Conservation (phyloP, 2,797 vertebrate genomes). For the Erithacus rubecula region DNA sequence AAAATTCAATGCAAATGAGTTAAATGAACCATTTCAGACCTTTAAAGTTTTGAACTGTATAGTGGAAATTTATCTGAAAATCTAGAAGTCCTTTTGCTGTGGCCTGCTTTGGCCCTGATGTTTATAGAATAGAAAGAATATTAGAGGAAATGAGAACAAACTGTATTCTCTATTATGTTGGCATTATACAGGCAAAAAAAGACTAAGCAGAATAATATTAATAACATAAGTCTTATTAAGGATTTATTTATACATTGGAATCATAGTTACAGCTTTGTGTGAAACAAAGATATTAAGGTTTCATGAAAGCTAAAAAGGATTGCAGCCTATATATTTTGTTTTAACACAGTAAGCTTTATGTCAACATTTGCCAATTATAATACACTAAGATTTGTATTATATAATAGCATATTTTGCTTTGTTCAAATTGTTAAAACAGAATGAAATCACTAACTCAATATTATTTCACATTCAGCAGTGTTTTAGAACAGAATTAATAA, state of each 20-base stretch:
- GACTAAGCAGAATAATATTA: background rate
- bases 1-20: background rate
- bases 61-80: background rate
- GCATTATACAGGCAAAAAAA: background rate
- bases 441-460: background rate
- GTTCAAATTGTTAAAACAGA: background rate
- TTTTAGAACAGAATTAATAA: background rate
- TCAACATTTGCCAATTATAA: background rate
- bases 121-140: background rate
- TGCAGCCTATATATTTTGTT: background rate
- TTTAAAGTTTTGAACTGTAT: background rate
- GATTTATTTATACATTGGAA: background rate
- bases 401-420: background rate
- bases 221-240: background rate
- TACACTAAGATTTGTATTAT: background rate
- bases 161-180: background rate
- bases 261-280: background rate
- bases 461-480: background rate
- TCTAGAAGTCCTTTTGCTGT: background rate
- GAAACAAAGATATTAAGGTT: background rate
- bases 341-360: background rate
- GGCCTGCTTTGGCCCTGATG: background rate
- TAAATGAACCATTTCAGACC: background rate
- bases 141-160: background rate
- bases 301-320: background rate